Percentiles rank a stretch among this genome's conserved stretches.
phyloP scores from a whole-genome alignment of 2,888 invertebrate genomes.

The Hypolimnas misippus region DNA sequence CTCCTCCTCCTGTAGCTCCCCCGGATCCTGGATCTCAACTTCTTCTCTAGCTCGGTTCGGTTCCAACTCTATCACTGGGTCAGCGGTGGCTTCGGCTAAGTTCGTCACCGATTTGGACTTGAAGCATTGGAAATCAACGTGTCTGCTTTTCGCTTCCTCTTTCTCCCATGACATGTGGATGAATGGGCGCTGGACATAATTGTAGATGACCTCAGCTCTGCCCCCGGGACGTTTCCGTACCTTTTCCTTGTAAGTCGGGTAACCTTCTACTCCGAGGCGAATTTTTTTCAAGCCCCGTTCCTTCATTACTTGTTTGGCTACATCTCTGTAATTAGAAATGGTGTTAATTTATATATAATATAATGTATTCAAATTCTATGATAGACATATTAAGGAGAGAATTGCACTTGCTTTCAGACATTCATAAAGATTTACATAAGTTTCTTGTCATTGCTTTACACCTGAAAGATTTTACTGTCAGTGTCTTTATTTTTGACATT shows the following conservation, averaged over 20 bases:
- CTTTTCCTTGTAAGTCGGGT: conserved; percentile 99
- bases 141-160: conserved; percentile 99
- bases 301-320: conserved; percentile 99
- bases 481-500: too few relatives aligned
- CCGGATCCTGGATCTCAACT: conserved; percentile 52
- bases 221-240: conserved; percentile 97
- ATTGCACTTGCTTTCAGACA: too few relatives aligned
- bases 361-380: neutral
- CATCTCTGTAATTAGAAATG: conserved; percentile 87
- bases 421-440: too few relatives aligned
- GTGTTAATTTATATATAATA: neutral
- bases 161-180: conserved; percentile 99
- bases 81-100: conserved; percentile 96
- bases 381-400: too few relatives aligned
- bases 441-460: too few relatives aligned
- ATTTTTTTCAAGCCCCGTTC: conserved; percentile 99
- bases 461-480: too few relatives aligned
- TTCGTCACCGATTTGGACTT: conserved; percentile 99
- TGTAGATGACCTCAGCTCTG: conserved; percentile 98
- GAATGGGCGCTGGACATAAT: conserved; percentile 99
- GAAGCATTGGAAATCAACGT: conserved; percentile 99
- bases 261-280: conserved; percentile 98
- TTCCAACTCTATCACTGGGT: conserved; percentile 89
- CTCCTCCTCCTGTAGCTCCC: conserved; percentile 51
- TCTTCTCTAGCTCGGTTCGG: conserved; percentile 76